Evolutionary conservation across 2,888 invertebrate species (phyloP).

Genomic region (Lottia scabra): DNA sequence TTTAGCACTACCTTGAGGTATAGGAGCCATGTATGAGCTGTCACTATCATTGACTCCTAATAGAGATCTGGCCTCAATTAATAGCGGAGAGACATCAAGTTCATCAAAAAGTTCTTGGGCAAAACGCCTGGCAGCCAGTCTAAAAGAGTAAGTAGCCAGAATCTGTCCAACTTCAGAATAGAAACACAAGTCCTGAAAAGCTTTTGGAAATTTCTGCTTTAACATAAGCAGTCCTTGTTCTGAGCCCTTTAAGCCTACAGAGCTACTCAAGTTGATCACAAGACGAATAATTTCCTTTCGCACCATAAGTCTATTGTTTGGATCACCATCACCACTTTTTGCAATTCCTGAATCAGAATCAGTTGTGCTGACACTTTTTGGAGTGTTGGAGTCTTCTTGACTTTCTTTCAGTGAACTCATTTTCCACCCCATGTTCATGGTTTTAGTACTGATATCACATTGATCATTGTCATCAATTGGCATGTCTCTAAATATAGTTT

Average conservation of each 20-base stretch:
- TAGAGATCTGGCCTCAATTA: constrained; percentile 34
- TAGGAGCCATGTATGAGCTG: constrained; percentile 28
- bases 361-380: constrained; percentile 52
- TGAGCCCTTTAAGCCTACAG: constrained; percentile 83
- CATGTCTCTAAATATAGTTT: not conserved
- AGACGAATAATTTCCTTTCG: constrained; percentile 78
- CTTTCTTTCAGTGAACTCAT: constrained; percentile 3
- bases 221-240: constrained; percentile 82
- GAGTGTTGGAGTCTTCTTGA: constrained; percentile 42
- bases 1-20: constrained; percentile 31
- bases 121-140: constrained; percentile 85
- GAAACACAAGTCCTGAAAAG: constrained; percentile 84
- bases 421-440: not conserved
- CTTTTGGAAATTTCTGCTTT: constrained; percentile 73
- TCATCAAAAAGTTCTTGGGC: constrained; percentile 94
- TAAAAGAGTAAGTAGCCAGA: constrained; percentile 83
- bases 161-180: constrained; percentile 91
- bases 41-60: constrained; percentile 31
- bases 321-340: constrained; percentile 51
- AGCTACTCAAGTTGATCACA: constrained; percentile 82
- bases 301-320: constrained; percentile 63
- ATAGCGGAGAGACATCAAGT: constrained; percentile 68
- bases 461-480: not conserved
- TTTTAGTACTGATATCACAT: not conserved
- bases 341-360: constrained; percentile 45